Base-by-base conservation (phyloP, 1,140 invertebrate genomes). In the Globodera ellingtonae region DNA sequence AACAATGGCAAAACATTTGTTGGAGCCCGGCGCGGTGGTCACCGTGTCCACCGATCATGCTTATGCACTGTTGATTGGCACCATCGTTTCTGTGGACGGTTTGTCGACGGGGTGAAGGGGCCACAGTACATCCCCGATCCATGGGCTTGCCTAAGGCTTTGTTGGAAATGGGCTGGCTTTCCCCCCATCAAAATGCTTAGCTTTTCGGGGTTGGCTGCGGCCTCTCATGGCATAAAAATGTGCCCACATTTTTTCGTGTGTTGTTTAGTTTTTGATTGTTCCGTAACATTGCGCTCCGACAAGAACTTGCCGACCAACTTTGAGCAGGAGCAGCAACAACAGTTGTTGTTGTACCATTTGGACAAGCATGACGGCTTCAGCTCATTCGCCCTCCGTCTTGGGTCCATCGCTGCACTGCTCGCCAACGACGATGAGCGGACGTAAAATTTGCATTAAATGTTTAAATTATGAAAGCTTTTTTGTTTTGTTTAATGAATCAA, bases 301-400 rank as follows among this genome's bases (percentile, higher is more conserved):
- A 77, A 77, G n/a, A 24, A 77, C 13, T 44, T 77, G 15, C 56
- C 75, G 46, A n/a, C 21, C 7, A 69, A 44, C 15, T 24, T 77
- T 67, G 7, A 9, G 9, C 24, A 46, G 13, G 2, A 44, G 48
- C 62, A 77, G n/a, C 4, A 52, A 35, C 35, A 35, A 35, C 35
- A 9, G n/a, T 69, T 18, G 21, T 13, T 69, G 21, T 44, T 52
- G 21, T 77, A 65, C 69, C 52, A 77, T 46, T 65, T 77, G 56
- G 75, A 77, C 69, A 77, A 77, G 21, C 59, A 77, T 67, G 75
- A 77, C 48, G 75, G 75, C 24, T 77, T 77, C 69, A 77, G 62
- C 46, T 65, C 75, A 13, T 67, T 46, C n/a, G 62, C 75, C 24
- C 67, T 69, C n/a, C 62, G 62, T 46, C 75, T 77, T 62, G 75